Evolutionary conservation across 2,888 invertebrate genomes (phyloP), one percentile per base, ranked within the genome.

Genomic region (Drosophila diplacantha): DNA sequence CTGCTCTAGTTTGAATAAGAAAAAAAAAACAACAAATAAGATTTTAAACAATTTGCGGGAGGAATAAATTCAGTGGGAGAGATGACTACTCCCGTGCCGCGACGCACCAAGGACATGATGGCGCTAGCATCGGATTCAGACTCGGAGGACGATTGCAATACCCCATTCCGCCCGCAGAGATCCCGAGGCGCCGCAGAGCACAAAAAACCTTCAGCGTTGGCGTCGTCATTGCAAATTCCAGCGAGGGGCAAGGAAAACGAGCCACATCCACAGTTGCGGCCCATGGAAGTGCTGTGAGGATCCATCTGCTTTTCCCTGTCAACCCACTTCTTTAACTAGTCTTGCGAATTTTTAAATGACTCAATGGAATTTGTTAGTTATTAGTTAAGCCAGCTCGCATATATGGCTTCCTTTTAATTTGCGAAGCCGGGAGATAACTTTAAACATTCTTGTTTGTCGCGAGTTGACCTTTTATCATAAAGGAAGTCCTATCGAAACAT

Each of bases 101-200:
- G 84, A 20, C 81, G 86, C 61, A 81, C 86, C 12, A 86, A 83
- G 67, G 88, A 88, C 47, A 69, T 88, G 44, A 83, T 86, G 12
- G 83, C 83, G 20, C 66, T 85, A 39, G 85, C 85, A 47, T 59
- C 81, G n/a, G 87, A 87, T 46, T 86, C 87, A 0, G 88, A 88
- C 39, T 85, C 86, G 0, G 88, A 88, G 54, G 87, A 88, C 72
- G 85, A 84, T 41, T 63, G 54, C 8, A 83, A 70, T 61, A 85
- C 86, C 6, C 85, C 86, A 1, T 72, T 71, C 41, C 84, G 84
- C 59, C 38, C 57, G 18, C 66, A 64, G 11, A 63, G 46, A 22
- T n/a, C 43, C 16, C 35, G 55, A 63, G 22, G 37, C 3, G 24
- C 31, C 20, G 14, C 34, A 11, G 37, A 14, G 9, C 16, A 11